Base-by-base conservation (phyloP, 2,113 vertebrate species). In the Gorsachius goisagi region DNA sequence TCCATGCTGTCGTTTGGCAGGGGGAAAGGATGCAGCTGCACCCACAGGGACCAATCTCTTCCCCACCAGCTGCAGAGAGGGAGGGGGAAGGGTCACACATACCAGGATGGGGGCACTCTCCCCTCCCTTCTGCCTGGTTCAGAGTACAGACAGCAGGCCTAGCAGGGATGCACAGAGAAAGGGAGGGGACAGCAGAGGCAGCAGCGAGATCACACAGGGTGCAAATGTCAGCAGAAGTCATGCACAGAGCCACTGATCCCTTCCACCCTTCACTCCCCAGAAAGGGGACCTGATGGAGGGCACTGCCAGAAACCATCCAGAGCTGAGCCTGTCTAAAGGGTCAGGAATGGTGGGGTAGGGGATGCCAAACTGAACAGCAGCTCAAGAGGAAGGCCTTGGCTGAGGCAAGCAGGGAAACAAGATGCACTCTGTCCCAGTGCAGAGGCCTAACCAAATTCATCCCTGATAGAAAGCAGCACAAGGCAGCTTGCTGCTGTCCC, bases 1-100 rank as follows among this genome's bases (percentile, higher is more conserved):
- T 66, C 66, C 12, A 6, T 20, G 16, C 20, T 64, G 66, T 56
- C 24, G 66, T 68, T 83, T 26, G 47, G 30, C 39, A 74, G 30
- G 18, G 1, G 1, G 32, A 63, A 77, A 81, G 28, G 11, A 77
- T 37, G 44, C 23, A 67, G 52, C 53, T 60, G 19, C 39, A 79
- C 6, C 8, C 28, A 41, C 11, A 41, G 27, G 44, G 60, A 73
- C 28, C 33, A 45, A 92, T 18, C 39, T 60, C 58, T 81, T 49
- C 39, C 44, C 23, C 58, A 79, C 6, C 41, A 79, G 76, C 27
- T 60, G 33, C 50, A 80, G 32, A 69, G 47, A 74, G 32, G 32
- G 15, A 41, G 16, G 1, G 18, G 27, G 15, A 35, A 77, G 49
- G 11, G 58, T 27, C 0, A 0, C 35, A 56, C 9, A 4, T n/a